These are phyloP conservation scores for Morus bassanus DNA, from an alignment of 2,797 vertebrate species.

Conservation along the genomic window DNA sequence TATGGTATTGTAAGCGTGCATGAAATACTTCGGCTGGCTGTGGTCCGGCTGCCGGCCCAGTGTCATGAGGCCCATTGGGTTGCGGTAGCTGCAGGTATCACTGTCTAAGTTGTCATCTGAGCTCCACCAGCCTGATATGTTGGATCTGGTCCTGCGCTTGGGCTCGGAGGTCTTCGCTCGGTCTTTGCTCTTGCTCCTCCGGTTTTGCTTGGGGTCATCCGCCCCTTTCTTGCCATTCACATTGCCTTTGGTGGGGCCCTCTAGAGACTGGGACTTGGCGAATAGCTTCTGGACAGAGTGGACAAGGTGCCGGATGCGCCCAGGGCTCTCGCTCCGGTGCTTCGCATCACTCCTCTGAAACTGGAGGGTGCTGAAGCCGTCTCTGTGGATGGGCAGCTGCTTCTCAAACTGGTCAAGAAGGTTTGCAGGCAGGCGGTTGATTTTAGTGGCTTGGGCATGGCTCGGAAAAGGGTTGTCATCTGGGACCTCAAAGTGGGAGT, in stretches of 20 bases:
- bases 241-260: constrained; percentile 89
- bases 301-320: constrained; percentile 95
- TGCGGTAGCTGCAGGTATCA: constrained; percentile 90
- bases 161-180: constrained; percentile 87
- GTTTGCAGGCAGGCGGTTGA: constrained; percentile 89
- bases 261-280: constrained; percentile 95
- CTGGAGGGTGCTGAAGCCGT: constrained; percentile 97
- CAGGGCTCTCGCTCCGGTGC: constrained; percentile 95
- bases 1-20: constrained; percentile 97
- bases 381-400: constrained; percentile 90
- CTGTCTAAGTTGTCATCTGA: constrained; percentile 92
- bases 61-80: constrained; percentile 93
- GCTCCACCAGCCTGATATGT: constrained; percentile 99
- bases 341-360: constrained; percentile 89
- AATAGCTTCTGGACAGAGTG: constrained; percentile 98
- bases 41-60: constrained; percentile 89
- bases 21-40: constrained; percentile 90
- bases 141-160: constrained; percentile 91
- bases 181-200: constrained; percentile 97
- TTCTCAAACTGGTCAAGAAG: constrained; percentile 97
- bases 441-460: constrained; percentile 93
- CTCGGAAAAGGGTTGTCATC: constrained; percentile 92
- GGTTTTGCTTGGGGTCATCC: constrained; percentile 88
- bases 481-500: constrained; percentile 92
- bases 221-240: constrained; percentile 84